A percentile compares a stretch with the other conserved stretches of the same genome.
phyloP scores from a whole-genome alignment of 2,797 vertebrate genomes.

The Falco concolor region DNA sequence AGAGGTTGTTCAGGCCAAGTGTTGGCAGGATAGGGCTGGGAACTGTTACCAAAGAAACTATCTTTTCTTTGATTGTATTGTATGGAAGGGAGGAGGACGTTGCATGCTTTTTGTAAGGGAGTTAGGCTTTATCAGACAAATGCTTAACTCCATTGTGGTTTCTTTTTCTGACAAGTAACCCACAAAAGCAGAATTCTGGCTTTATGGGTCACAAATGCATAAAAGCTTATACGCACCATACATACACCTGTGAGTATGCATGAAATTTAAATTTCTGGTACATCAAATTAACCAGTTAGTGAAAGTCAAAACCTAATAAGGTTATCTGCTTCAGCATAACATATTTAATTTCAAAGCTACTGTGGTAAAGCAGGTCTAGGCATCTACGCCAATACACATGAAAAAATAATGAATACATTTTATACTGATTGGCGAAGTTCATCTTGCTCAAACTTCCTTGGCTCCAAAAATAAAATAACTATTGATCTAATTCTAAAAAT shows the following conservation, averaged over 20 bases:
- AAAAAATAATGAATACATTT: constrained; percentile 7
- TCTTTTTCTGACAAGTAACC: background rate
- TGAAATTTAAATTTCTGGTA: background rate
- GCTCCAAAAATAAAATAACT: background rate
- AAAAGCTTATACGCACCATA: background rate
- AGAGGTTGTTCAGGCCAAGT: background rate
- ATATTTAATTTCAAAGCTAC: background rate
- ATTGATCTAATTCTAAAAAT: constrained; percentile 38
- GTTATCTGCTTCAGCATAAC: background rate
- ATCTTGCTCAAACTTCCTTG: background rate
- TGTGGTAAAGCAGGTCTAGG: background rate
- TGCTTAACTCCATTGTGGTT: background rate
- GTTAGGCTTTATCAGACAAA: background rate
- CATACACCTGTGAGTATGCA: fast-evolving
- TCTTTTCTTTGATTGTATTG: background rate
- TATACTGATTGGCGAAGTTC: background rate
- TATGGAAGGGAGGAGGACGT: background rate
- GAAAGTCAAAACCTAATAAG: background rate
- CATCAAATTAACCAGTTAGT: background rate
- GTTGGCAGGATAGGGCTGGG: background rate
- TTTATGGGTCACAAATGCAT: background rate
- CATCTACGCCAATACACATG: background rate
- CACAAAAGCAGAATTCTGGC: background rate
- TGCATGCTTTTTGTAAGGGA: background rate
- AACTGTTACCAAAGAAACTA: background rate